Evolutionary conservation across 1,140 invertebrate genomes (phyloP).

Genomic region (Apis cerana): DNA sequence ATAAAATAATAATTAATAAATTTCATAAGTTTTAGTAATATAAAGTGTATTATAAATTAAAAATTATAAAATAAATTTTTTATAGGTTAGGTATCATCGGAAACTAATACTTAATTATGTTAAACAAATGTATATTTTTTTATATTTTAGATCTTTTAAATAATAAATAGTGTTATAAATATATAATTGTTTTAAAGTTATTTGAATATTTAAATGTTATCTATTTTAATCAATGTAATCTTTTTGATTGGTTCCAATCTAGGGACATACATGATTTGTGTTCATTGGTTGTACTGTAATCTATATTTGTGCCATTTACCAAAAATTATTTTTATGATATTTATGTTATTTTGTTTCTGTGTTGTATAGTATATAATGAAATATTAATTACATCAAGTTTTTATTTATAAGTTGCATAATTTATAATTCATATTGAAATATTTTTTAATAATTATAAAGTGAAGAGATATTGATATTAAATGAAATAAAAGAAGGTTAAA

Average conservation of each 20-base stretch:
- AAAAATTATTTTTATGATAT: neutral
- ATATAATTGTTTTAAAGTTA: neutral
- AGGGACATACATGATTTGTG: neutral
- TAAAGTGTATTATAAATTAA: too few species aligned
- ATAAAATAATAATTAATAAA: too few species aligned
- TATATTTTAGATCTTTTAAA: neutral
- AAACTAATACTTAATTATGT: too few species aligned
- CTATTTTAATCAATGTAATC: neutral
- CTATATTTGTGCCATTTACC: neutral
- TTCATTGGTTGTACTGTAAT: neutral
- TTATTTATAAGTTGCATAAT: slow-evolving; percentile 9
- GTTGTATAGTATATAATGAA: neutral
- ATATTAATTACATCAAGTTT: neutral
- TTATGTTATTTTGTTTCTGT: neutral
- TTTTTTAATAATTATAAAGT: neutral
- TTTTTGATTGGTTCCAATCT: neutral
- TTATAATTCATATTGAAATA: neutral
- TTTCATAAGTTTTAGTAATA: too few species aligned
- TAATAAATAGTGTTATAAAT: too few species aligned
- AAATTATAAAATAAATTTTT: too few species aligned
- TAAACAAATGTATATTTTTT: neutral
- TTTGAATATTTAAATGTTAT: neutral
- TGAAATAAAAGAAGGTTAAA: neutral
- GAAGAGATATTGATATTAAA: neutral
- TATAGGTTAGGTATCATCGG: too few species aligned